Evolutionary conservation across 2,113 vertebrate genomes (phyloP).

Genomic region (Tichodroma muraria): DNA sequence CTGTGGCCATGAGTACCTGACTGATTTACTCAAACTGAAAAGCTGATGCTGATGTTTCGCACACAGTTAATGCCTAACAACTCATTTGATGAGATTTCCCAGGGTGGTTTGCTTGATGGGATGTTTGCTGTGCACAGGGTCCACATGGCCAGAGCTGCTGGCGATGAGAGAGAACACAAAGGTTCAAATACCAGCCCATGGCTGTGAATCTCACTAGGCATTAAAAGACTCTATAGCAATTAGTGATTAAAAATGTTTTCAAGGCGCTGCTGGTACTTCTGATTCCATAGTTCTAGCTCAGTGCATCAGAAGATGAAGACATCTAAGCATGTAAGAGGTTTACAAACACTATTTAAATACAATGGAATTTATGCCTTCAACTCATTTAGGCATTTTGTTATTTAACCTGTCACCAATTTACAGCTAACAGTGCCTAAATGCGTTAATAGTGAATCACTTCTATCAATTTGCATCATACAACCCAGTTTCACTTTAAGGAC

Average conservation of each 20-base stretch:
- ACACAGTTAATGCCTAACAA: neutral
- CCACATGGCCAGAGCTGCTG: neutral
- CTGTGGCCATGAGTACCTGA: neutral
- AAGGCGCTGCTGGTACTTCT: neutral
- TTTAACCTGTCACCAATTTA: neutral
- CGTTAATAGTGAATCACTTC: neutral
- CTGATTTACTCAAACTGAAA: neutral
- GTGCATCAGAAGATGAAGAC: neutral
- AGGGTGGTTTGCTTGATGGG: neutral
- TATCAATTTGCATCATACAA: neutral
- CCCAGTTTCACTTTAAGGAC: neutral
- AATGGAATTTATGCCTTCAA: neutral
- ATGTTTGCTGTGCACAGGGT: neutral
- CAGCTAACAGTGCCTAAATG: neutral
- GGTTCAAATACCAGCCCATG: neutral
- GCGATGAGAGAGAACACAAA: neutral
- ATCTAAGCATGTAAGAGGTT: neutral
- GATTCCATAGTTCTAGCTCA: neutral
- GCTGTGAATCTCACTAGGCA: neutral
- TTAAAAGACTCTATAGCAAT: neutral
- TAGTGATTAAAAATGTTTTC: neutral
- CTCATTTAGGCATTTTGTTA: neutral
- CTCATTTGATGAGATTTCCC: neutral
- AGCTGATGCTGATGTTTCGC: neutral
- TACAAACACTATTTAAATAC: neutral